These are phyloP conservation scores for Arion vulgaris DNA, from an alignment of 1,140 invertebrate genomes.

Conservation along the genomic window DNA sequence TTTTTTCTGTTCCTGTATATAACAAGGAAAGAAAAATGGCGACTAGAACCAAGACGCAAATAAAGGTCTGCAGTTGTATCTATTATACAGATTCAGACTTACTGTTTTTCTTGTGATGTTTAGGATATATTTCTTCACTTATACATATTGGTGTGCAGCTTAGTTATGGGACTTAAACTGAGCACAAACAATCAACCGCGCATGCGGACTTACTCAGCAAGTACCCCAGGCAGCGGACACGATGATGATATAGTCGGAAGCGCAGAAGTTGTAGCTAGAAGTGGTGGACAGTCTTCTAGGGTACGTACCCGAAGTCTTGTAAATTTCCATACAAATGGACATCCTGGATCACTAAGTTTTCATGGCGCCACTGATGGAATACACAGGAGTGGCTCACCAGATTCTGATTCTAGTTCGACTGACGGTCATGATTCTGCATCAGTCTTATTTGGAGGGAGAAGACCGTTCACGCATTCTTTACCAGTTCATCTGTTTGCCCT, in stretches of 20 bases:
- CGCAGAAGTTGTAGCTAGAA: constrained; percentile 2
- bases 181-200: constrained; percentile 61
- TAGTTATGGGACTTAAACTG: constrained; percentile 63
- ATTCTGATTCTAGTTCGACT: constrained; percentile 67
- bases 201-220: constrained; percentile 64
- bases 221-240: constrained; percentile 58
- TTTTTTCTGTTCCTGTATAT: constrained; percentile 67
- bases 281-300: constrained; percentile 36
- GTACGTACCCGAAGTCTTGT: constrained; percentile 62
- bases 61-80: not conserved
- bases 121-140: not conserved
- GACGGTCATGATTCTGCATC: constrained; percentile 54
- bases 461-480: constrained; percentile 61
- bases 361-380: constrained; percentile 55
- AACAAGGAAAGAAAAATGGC: constrained; percentile 68
- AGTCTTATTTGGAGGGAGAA: constrained; percentile 47
- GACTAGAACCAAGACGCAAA: constrained; percentile 6
- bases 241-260: constrained; percentile 43
- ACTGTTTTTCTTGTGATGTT: not conserved
- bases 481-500: constrained; percentile 66
- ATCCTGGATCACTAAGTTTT: constrained; percentile 54
- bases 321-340: constrained; percentile 54
- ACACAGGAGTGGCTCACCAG: constrained; percentile 57
- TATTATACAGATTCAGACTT: not conserved
- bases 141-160: not conserved